Evolutionary conservation across 1,140 invertebrate genomes (phyloP).

Genomic region (Hylyphantes graminicola): DNA sequence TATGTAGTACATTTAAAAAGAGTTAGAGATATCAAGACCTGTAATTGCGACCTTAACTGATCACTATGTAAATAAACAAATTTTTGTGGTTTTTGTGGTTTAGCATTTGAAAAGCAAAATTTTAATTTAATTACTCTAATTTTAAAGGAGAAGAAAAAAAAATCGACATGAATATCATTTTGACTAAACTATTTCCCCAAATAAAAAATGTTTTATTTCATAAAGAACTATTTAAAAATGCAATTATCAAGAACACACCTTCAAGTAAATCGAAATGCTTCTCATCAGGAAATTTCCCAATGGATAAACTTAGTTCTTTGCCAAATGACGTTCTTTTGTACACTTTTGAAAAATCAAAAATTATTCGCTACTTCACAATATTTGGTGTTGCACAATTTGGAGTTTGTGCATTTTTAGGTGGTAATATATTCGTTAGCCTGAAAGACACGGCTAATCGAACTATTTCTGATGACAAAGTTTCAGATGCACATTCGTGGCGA

Average conservation of each 20-base stretch:
- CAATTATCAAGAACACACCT: neutral
- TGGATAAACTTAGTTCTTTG: constrained; percentile 15
- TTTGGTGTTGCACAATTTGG: constrained; percentile 31
- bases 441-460: neutral
- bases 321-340: constrained; percentile 32
- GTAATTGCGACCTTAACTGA: too few relatives aligned
- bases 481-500: neutral
- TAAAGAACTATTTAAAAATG: too few relatives aligned
- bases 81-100: too few relatives aligned
- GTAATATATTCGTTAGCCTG: constrained; percentile 26
- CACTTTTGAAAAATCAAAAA: constrained; percentile 7
- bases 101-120: too few relatives aligned
- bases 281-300: constrained; percentile 28
- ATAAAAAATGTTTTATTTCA: too few relatives aligned
- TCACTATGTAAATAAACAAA: too few relatives aligned
- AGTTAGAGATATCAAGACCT: too few relatives aligned
- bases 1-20: too few relatives aligned
- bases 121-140: too few relatives aligned
- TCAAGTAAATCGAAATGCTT: neutral
- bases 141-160: too few relatives aligned
- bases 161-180: too few relatives aligned
- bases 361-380: constrained; percentile 14
- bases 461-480: neutral
- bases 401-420: constrained; percentile 17
- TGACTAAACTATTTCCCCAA: too few relatives aligned